A percentile compares a stretch with the other conserved stretches of the same genome.
Evolutionary conservation across 2,113 vertebrate species (phyloP).

Genomic region (Brevimyrus niger): DNA sequence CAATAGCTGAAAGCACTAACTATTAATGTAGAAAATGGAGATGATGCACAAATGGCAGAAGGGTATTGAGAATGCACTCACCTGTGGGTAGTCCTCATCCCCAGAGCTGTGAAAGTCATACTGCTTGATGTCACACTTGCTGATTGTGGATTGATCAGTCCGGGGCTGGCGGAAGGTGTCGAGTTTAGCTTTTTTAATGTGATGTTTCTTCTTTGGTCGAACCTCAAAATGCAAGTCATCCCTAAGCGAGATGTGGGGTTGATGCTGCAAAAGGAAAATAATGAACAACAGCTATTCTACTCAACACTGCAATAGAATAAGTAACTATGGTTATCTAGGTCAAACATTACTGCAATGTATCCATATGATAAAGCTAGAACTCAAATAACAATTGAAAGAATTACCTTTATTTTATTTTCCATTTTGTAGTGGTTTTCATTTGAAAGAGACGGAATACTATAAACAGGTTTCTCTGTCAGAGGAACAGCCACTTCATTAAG

Average conservation of each 20-base stretch:
- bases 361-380: conserved; percentile 26
- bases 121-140: conserved; percentile 82
- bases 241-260: conserved; percentile 71
- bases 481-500: conserved; percentile 77
- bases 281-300: neutral
- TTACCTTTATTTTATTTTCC: conserved; percentile 81
- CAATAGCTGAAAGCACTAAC: neutral
- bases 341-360: neutral
- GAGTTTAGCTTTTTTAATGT: conserved; percentile 68
- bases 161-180: conserved; percentile 64
- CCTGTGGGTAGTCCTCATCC: conserved; percentile 82
- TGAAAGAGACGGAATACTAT: conserved; percentile 64
- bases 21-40: neutral
- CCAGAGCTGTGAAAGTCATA: conserved; percentile 95
- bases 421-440: conserved; percentile 76
- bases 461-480: conserved; percentile 73
- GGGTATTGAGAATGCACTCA: conserved; percentile 38
- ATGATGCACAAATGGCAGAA: neutral
- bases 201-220: conserved; percentile 79
- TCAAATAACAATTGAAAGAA: conserved; percentile 19
- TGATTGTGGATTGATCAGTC: conserved; percentile 67
- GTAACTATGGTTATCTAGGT: neutral
- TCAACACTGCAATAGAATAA: neutral
- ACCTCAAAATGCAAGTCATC: conserved; percentile 67
- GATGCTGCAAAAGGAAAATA: conserved; percentile 49